Base-by-base conservation (phyloP, 2,888 invertebrate species). In the Zaprionus lineosus region DNA sequence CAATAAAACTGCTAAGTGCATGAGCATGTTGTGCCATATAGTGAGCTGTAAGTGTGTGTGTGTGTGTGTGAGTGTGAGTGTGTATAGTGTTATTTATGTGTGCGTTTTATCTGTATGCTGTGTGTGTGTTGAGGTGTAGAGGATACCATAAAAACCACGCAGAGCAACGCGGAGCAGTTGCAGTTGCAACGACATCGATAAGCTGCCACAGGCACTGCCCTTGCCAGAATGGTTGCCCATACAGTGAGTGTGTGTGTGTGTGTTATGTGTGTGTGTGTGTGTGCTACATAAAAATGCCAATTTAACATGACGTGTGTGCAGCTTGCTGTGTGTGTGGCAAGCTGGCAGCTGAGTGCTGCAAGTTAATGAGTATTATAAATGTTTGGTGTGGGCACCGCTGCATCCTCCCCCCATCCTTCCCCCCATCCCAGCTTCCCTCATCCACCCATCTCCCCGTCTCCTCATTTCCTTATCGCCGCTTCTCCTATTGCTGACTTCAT, bases 1-100 rank as follows among this genome's bases (percentile, higher is more conserved):
- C 74, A 65, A 84, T 78, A 84, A 81, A 78, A 84, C 60, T 57
- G 59, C 60, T 76, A 77, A 78, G 84, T 78, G 78, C 64, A 81
- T 84, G 84, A 55, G 39, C 76, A 66, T 83, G 73, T 75, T 72
- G 61, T 53, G 73, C 40, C 60, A 39, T 44, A 48, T 29, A 61
- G n/a, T 28, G 21, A 40, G 28, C 43, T 39, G n/a, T 36, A 9
- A 28, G 26, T 8, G 14, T 12, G 7, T 36, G 12, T 19, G 6
- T 36, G 5, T 28, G 33, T 47, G 14, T 9, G 6, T 40, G 16
- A n/a, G 7, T 36, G 8, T 21, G 6, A 19, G 36, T 19, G 29
- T 14, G 31, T 16, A 34, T 9, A 24, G 15, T 2, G 16, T 39
- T 50, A 62, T 66, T 37, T 51, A 62, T 51, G 46, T 56, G 33